Base-by-base conservation (phyloP, 2,113 vertebrate species). In the Vombatus ursinus region DNA sequence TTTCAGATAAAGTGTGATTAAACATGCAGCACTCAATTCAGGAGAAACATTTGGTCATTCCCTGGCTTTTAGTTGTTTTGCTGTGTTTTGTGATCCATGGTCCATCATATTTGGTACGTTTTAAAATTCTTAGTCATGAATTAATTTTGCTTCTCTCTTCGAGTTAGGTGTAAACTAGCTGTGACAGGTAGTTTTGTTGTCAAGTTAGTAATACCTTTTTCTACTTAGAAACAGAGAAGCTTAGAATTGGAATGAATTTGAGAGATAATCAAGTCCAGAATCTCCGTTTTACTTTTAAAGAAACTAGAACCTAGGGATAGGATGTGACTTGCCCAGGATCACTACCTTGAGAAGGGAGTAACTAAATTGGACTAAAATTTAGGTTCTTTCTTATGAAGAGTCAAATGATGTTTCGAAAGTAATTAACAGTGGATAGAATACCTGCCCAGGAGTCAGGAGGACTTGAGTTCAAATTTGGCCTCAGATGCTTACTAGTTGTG, bases 1-100 rank as follows among this genome's bases (percentile, higher is more conserved):
- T 0, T 0, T 96, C 44, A 84, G 68, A 44, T 44, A 92, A 96
- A 96, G 84, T 93, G 93, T 94, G 53, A 84, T 93, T 97, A 95
- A 95, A 97, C 96, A 95, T 97, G 93, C 91, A 54, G 93, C 90
- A 90, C 96, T 95, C 48, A 94, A 52, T 77, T 94, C 93, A 97
- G 96, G 90, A 95, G 31, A 25, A 94, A 92, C 93, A 92, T 50
- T 16, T 0, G 3, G 93, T 47, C 23, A 49, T 94, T 0, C 94
- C 97, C 47, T 94, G 90, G 52, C 53, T 90, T 92, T 10, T 95
- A 95, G n/a, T 84, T 68, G 14, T 53, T 91, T 89, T 47, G 31
- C 47, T 47, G 37, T 50, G 23, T 22, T 89, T 53, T 89, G 91
- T 44, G 91, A 89, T 89, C 61, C n/a, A 53, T 95, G 97, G 91